Evolutionary conservation across 2,113 vertebrate species (phyloP).

Genomic region (Aythya baeri): DNA sequence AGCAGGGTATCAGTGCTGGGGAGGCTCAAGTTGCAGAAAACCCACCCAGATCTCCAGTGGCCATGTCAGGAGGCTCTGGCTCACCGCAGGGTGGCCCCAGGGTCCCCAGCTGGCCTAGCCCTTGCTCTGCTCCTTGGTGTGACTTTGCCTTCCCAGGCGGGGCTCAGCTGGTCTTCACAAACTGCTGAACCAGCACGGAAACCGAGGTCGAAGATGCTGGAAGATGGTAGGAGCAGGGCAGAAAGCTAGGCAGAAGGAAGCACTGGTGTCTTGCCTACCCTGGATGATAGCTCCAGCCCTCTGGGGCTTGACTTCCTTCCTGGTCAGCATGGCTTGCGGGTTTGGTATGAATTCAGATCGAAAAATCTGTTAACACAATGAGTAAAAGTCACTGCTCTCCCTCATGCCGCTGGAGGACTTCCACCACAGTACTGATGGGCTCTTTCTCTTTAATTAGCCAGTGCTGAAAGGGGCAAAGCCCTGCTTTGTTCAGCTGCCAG

Average conservation of each 20-base stretch:
- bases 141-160: neutral
- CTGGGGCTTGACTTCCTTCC: neutral
- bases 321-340: neutral
- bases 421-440: neutral
- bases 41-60: neutral
- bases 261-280: neutral
- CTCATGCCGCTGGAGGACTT: neutral
- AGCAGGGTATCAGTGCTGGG: neutral
- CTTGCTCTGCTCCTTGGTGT: rapidly evolving
- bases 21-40: neutral
- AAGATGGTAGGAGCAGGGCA: neutral
- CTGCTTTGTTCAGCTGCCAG: neutral
- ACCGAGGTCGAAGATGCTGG: neutral
- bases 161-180: neutral
- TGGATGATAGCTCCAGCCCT: neutral
- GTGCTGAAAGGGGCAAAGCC: neutral
- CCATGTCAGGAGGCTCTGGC: neutral
- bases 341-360: neutral
- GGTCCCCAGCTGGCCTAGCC: neutral
- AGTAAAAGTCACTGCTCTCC: neutral
- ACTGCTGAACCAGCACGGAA: neutral
- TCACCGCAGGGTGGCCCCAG: neutral
- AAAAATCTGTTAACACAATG: neutral
- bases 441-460: neutral
- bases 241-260: neutral